A percentile compares a stretch with the other conserved stretches of the same genome.
Conservation (phyloP, 2,113 vertebrate species). For the Apodemus speciosus region DNA sequence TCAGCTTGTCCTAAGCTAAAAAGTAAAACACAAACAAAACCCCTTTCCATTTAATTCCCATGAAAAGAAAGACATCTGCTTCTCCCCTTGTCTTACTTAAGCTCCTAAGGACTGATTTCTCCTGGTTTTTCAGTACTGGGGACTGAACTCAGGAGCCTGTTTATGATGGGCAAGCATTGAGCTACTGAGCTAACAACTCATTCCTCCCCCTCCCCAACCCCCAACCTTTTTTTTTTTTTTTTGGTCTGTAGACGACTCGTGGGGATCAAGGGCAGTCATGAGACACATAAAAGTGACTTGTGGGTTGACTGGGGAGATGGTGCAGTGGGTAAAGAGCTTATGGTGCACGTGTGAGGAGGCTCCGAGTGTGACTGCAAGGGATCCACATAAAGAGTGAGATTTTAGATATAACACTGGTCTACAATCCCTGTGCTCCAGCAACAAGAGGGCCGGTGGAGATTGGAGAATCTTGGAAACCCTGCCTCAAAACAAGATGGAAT, state of each 20-base stretch:
- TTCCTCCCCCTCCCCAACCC: fast-evolving
- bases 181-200: neutral
- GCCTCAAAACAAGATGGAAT: neutral
- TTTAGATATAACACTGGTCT: neutral
- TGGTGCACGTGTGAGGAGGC: neutral
- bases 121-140: neutral
- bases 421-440: neutral
- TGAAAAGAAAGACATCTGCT: constrained; percentile 22
- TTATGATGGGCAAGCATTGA: neutral
- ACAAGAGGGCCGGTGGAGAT: neutral
- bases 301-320: neutral
- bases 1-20: constrained; percentile 22
- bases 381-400: neutral
- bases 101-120: neutral
- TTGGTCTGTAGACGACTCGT: neutral
- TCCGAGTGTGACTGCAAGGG: too few species aligned
- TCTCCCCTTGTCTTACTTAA: constrained; percentile 47
- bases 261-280: neutral
- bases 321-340: neutral
- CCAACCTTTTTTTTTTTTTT: neutral
- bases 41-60: constrained; percentile 12
- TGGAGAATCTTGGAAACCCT: neutral
- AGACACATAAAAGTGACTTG: constrained; percentile 11
- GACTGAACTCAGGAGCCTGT: too few species aligned
- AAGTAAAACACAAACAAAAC: neutral